Conservation (phyloP, 1,140 invertebrate species). For the Grapholita molesta region DNA sequence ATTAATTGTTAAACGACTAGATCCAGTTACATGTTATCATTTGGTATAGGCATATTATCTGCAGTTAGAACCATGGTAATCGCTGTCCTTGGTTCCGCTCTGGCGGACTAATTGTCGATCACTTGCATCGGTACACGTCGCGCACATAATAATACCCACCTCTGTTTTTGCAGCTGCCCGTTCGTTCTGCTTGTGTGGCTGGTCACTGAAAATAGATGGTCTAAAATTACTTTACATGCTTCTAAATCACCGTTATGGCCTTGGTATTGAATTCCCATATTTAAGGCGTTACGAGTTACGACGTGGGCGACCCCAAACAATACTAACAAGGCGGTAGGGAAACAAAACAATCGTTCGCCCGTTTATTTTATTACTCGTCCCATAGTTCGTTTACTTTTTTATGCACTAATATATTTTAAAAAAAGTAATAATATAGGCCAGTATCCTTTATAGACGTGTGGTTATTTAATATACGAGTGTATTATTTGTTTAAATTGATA, state of each 20-base stretch:
- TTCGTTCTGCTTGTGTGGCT: conserved; percentile 51
- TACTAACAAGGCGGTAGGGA: background rate
- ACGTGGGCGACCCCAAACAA: background rate
- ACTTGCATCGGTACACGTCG: conserved; percentile 48
- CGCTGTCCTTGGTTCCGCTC: conserved; percentile 63
- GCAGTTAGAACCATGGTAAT: conserved; percentile 52
- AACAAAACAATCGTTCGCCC: background rate
- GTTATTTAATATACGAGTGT: too few relatives aligned
- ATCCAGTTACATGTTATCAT: conserved; percentile 20
- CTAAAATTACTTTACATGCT: conserved; percentile 19
- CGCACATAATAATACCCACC: conserved; percentile 57
- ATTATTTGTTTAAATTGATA: too few relatives aligned
- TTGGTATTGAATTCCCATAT: conserved; percentile 6
- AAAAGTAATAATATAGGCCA: too few relatives aligned
- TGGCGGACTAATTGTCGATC: conserved; percentile 51
- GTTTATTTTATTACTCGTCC: background rate
- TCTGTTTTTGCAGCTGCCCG: conserved; percentile 58
- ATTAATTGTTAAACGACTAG: background rate
- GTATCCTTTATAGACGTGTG: too few relatives aligned
- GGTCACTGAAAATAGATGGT: conserved; percentile 55
- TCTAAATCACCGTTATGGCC: conserved; percentile 12
- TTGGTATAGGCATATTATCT: conserved; percentile 34
- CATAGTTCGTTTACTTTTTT: background rate
- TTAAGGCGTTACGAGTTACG: background rate
- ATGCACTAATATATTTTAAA: too few relatives aligned